phyloP scores from a whole-genome alignment of 2,797 vertebrate species.

The Pangasius krempfi region DNA sequence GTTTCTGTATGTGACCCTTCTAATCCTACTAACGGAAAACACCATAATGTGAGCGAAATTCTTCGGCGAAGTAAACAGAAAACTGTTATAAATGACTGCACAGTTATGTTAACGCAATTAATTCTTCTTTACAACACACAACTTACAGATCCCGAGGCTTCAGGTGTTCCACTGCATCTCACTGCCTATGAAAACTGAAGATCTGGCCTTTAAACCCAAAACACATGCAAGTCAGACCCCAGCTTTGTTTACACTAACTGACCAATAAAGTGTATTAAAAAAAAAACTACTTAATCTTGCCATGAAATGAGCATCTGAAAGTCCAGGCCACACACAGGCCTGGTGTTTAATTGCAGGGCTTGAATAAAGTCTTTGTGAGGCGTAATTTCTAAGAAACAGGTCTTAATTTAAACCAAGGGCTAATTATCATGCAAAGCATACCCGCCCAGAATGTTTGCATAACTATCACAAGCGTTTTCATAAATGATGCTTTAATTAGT shows the following conservation, averaged over 20 bases:
- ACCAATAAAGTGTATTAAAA: constrained; percentile 69
- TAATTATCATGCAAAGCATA: constrained; percentile 99
- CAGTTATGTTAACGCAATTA: constrained; percentile 57
- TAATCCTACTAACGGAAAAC: neutral
- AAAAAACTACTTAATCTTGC: constrained; percentile 2
- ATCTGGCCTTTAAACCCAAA: constrained; percentile 64
- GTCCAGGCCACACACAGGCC: constrained; percentile 67
- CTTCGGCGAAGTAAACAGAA: neutral
- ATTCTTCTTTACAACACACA: neutral
- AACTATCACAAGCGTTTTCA: constrained; percentile 99
- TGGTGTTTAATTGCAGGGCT: constrained; percentile 88
- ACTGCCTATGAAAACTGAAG: constrained; percentile 41
- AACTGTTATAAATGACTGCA: constrained; percentile 51
- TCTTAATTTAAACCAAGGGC: constrained; percentile 99
- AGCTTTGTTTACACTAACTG: constrained; percentile 68
- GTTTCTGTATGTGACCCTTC: neutral
- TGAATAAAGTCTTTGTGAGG: constrained; percentile 88
- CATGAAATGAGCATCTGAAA: constrained; percentile 77
- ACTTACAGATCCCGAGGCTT: constrained; percentile 59
- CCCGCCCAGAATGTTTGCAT: constrained; percentile 99
- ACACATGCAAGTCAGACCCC: constrained; percentile 64
- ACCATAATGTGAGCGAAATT: neutral
- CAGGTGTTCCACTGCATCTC: constrained; percentile 67
- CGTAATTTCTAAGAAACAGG: constrained; percentile 98
- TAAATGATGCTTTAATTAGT: constrained; percentile 99